Conservation (phyloP, 2,113 vertebrate species). For the Limnothrissa miodon region DNA sequence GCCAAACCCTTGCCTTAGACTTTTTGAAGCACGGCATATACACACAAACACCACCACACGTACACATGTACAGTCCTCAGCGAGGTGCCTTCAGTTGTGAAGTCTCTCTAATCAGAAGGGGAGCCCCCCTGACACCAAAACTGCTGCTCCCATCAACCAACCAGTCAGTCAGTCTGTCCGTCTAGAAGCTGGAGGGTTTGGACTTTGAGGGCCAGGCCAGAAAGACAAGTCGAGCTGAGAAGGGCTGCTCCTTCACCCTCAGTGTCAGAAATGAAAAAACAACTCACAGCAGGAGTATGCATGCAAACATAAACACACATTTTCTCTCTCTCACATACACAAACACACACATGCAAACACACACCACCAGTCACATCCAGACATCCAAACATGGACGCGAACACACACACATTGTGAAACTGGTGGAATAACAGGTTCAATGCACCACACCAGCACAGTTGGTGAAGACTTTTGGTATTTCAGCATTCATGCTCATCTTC, state of each 20-base stretch:
- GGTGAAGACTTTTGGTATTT: not conserved
- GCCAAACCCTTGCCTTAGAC: not conserved
- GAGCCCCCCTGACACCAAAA: not conserved
- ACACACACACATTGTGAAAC: not conserved
- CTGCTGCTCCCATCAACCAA: not conserved
- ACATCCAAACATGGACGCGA: not conserved
- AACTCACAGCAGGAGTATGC: not conserved
- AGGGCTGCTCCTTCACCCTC: not conserved
- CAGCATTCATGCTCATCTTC: not conserved
- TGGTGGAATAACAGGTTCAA: not conserved
- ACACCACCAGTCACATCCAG: not conserved
- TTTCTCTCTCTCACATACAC: not conserved
- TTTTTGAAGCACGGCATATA: not conserved
- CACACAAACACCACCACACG: not conserved
- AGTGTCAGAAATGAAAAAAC: not conserved
- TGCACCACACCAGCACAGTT: not conserved
- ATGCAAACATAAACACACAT: not conserved
- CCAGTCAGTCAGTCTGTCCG: not conserved
- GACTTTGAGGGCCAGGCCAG: not conserved
- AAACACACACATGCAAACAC: not conserved
- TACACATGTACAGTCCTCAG: not conserved
- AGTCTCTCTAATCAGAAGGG: not conserved
- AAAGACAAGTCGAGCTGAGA: not conserved
- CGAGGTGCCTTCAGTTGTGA: not conserved
- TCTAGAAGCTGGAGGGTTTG: not conserved